phyloP scores from a whole-genome alignment of 2,113 vertebrate species.

The Oncorhynchus tshawytscha region DNA sequence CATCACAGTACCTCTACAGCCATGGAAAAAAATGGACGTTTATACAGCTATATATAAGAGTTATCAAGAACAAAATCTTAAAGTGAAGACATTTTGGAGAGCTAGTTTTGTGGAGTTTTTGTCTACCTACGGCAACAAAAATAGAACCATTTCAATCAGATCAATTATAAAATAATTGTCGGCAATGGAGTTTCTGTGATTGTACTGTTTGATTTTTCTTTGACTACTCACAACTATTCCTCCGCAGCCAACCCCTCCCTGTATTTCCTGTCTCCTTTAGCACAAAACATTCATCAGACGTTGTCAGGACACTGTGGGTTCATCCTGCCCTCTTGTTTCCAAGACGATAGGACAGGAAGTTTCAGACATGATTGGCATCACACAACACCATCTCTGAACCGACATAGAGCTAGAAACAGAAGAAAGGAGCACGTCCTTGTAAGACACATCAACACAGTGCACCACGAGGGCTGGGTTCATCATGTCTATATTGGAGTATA shows the following conservation, averaged over 20 bases:
- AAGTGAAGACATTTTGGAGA: slow-evolving; percentile 11
- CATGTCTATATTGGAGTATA: slow-evolving; percentile 43
- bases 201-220: slow-evolving; percentile 45
- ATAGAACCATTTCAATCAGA: slow-evolving; percentile 47
- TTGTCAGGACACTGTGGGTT: slow-evolving; percentile 11
- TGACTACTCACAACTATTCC: neutral
- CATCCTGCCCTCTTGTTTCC: slow-evolving; percentile 2
- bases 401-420: slow-evolving; percentile 2
- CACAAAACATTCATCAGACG: slow-evolving; percentile 61
- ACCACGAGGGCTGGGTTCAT: slow-evolving; percentile 17
- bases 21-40: neutral
- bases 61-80: neutral
- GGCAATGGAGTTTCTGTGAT: slow-evolving; percentile 38
- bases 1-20: neutral
- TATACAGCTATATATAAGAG: neutral
- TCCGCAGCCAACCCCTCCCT: neutral
- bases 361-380: slow-evolving; percentile 16
- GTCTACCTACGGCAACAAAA: slow-evolving; percentile 40
- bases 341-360: slow-evolving; percentile 12
- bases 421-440: neutral
- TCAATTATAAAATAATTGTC: slow-evolving; percentile 23
- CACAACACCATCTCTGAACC: slow-evolving; percentile 1
- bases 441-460: slow-evolving; percentile 23
- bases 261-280: slow-evolving; percentile 11
- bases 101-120: slow-evolving; percentile 6